Evolutionary conservation across 1,140 invertebrate species (phyloP).

Genomic region (Caenorhabditis remanei): DNA sequence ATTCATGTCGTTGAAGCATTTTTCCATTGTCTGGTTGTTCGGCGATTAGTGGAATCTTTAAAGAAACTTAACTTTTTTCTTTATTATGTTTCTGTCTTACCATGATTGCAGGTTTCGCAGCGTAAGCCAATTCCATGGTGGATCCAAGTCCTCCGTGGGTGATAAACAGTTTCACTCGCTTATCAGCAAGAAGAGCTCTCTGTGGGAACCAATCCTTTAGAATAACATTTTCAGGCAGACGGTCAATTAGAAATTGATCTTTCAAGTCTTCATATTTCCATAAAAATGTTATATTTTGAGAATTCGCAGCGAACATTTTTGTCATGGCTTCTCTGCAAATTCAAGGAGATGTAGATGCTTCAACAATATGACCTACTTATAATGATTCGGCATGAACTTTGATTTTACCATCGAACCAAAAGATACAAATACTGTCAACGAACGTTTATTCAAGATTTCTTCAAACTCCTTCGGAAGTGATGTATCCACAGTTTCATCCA

Average conservation of each 20-base stretch:
- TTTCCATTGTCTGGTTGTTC: constrained; percentile 3
- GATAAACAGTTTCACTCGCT: constrained; percentile 68
- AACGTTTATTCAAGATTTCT: constrained; percentile 47
- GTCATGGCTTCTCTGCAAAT: constrained; percentile 53
- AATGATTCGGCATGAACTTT: constrained; percentile 59
- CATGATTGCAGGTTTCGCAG: constrained; percentile 69
- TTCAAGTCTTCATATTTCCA: constrained; percentile 66
- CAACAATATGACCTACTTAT: constrained; percentile 48
- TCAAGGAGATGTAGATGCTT: not conserved
- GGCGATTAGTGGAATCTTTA: not conserved
- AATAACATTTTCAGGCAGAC: constrained; percentile 59
- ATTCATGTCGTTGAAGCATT: constrained; percentile 2
- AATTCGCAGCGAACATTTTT: constrained; percentile 7
- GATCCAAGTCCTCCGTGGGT: constrained; percentile 71
- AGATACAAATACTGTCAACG: constrained; percentile 63
- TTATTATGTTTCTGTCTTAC: not conserved
- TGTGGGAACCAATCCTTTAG: constrained; percentile 65
- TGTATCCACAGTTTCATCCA: not conserved
- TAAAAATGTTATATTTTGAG: constrained; percentile 62
- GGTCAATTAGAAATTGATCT: constrained; percentile 17
- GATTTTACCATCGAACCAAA: constrained; percentile 66
- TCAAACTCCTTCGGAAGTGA: constrained; percentile 37
- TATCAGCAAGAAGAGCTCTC: constrained; percentile 66
- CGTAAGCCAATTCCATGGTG: constrained; percentile 66
- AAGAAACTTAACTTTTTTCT: not conserved